Evolutionary conservation across 2,113 vertebrate species (phyloP).

Genomic region (Stegostoma tigrinum): DNA sequence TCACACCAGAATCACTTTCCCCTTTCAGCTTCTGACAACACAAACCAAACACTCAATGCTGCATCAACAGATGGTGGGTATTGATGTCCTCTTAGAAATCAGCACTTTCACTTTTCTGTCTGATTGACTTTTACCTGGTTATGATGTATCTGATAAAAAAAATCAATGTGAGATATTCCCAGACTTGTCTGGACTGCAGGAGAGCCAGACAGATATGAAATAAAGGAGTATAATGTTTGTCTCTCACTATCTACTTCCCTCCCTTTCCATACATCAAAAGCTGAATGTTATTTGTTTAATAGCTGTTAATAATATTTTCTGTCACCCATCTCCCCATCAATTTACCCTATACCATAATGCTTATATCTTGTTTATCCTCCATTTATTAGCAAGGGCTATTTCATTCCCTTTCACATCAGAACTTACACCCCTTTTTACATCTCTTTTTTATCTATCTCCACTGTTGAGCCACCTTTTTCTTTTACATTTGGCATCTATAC

Average conservation of each 20-base stretch:
- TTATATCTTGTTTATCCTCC: too few relatives aligned
- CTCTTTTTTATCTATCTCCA: too few relatives aligned
- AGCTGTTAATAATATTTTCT: too few relatives aligned
- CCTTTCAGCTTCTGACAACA: neutral
- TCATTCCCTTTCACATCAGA: too few relatives aligned
- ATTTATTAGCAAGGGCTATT: too few relatives aligned
- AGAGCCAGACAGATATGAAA: neutral
- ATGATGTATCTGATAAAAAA: neutral
- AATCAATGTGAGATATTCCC: neutral
- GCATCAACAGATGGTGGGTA: neutral
- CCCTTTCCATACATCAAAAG: neutral
- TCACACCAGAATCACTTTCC: neutral
- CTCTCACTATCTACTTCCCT: neutral
- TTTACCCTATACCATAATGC: too few relatives aligned
- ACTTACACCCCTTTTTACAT: too few relatives aligned
- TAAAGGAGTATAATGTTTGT: neutral
- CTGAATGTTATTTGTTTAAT: neutral
- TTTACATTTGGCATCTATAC: too few relatives aligned
- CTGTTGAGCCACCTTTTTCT: too few relatives aligned
- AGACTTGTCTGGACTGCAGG: neutral
- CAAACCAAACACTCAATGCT: neutral
- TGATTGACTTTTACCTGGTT: neutral
- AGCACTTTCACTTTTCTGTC: neutral
- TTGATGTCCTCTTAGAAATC: neutral
- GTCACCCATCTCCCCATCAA: too few relatives aligned